Conservation (phyloP, 2,888 invertebrate genomes). For the Apamea monoglypha region DNA sequence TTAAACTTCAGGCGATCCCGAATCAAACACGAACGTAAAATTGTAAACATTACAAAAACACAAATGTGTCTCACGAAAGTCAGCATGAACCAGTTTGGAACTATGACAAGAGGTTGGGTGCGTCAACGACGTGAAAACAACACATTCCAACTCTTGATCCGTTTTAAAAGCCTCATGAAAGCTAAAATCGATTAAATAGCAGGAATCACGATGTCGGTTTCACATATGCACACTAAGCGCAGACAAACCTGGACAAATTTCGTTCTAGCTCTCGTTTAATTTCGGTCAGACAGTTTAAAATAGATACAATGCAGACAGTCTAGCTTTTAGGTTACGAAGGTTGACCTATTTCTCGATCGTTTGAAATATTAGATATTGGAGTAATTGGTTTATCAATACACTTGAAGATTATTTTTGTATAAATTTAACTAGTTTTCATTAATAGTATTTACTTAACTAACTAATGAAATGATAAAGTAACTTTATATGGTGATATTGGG, state of each 20-base stretch:
- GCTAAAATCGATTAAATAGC: not conserved
- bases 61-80: not conserved
- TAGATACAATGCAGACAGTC: not conserved
- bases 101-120: not conserved
- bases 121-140: not conserved
- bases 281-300: not conserved
- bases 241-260: not conserved
- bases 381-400: not conserved
- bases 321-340: not conserved
- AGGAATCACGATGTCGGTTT: not conserved
- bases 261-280: not conserved
- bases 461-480: not conserved
- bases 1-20: not conserved
- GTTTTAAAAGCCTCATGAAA: not conserved
- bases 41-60: not conserved
- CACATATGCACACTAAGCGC: not conserved
- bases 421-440: too few relatives aligned
- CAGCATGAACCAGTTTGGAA: not conserved
- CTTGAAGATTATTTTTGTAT: not conserved
- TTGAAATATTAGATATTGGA: not conserved
- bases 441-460: not conserved
- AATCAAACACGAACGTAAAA: not conserved
- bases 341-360: not conserved
- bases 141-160: not conserved
- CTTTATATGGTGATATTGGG: not conserved